Base-by-base conservation (phyloP, 2,888 invertebrate genomes). In the Synergus itoensis region DNA sequence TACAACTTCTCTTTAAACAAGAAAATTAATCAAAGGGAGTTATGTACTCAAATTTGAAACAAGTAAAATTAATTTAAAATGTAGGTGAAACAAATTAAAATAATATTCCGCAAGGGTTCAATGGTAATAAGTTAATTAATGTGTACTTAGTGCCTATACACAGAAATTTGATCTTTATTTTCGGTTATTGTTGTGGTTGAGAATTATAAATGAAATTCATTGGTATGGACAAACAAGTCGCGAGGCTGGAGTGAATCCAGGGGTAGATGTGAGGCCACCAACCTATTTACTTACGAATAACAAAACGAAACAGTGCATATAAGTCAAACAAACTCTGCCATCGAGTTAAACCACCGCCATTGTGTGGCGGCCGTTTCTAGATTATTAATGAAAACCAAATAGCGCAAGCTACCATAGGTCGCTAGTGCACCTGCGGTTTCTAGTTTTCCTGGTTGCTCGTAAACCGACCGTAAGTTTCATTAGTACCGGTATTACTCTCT, bases 151-250 rank as follows among this genome's bases (percentile, higher is more conserved):
- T 4, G 5, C 0, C 11, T 18, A 18, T 18, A 18, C n/a, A 57
- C 9, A 21, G 43, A 75, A 45, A 78, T 28, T 78, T 28, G 21
- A 76, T 75, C 36, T 45, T 77, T 63, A 36, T 64, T 36, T 21
- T 40, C 36, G 57, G 18, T 64, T 40, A 64, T 63, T 77, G 48
- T 62, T 21, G 43, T 43, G 14, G 77, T 77, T 77, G 43, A 18
- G 77, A 88, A 87, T 88, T 87, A 87, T 87, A 85, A 89, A 84
- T 86, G 82, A 90, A 89, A 89, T 90, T 89, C 89, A 90, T 90
- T 89, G 89, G 86, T 85, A 79, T 83, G 83, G 85, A 86, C 85
- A 87, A 90, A 90, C 86, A 87, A 84, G 82, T 75, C 80, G 73
- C 62, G 79, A 41, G 69, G 69, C 53, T 48, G n/a, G 11, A 73